These are phyloP conservation scores for Epinephelus awoara DNA, from an alignment of 2,797 vertebrate species.

Conservation along the genomic window DNA sequence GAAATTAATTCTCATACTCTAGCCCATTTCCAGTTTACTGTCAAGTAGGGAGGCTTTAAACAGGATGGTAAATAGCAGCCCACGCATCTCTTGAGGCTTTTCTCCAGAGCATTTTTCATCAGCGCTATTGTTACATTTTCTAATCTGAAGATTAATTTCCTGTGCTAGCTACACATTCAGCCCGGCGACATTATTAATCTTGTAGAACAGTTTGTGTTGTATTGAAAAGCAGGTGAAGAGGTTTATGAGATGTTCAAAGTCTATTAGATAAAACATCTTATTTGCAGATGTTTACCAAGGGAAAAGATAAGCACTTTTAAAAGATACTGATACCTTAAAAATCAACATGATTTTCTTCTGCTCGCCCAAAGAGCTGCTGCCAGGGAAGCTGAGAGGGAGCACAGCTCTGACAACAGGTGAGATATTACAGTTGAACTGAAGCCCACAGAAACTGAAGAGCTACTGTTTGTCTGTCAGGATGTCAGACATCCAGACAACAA, in stretches of 20 bases:
- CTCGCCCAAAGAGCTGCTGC: constrained; percentile 2
- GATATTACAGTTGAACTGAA: constrained; percentile 22
- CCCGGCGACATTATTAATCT: constrained; percentile 43
- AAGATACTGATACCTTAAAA: background rate
- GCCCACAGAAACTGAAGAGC: constrained; percentile 13
- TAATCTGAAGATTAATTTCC: constrained; percentile 61
- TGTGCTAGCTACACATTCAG: constrained; percentile 28
- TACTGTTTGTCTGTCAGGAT: constrained; percentile 38
- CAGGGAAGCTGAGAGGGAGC: background rate
- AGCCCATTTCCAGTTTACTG: constrained; percentile 12
- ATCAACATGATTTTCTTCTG: background rate
- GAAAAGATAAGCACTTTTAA: constrained; percentile 11
- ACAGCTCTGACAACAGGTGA: constrained; percentile 9
- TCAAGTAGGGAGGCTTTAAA: constrained; percentile 28
- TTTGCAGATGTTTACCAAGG: background rate
- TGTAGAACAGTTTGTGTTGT: constrained; percentile 4
- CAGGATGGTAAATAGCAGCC: constrained; percentile 26
- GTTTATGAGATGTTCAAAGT: constrained; percentile 11
- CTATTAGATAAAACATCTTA: background rate
- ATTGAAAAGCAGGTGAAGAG: constrained; percentile 6
- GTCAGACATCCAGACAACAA: background rate
- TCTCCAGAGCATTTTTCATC: constrained; percentile 12
- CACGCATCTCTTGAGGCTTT: background rate
- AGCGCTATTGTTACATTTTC: constrained; percentile 22
- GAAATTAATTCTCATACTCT: constrained; percentile 2